Evolutionary conservation across 30 jellyfish, hydroid and myxozoan genomes (phyloP).

Genomic region (Phacellophora camtschatica): DNA sequence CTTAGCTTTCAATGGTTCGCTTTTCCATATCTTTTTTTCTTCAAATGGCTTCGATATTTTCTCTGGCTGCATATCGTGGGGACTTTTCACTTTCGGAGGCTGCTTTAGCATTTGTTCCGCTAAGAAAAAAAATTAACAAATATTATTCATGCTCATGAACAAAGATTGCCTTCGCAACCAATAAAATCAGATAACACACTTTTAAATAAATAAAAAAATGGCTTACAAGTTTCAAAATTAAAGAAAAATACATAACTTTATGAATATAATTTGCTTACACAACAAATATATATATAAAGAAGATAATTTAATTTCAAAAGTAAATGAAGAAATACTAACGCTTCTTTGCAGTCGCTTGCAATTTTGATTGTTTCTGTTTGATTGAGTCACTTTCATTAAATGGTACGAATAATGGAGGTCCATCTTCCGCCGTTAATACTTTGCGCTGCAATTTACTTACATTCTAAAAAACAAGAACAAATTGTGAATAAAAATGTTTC

Average conservation of each 20-base stretch:
- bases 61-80: neutral
- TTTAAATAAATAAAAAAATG: too few relatives aligned
- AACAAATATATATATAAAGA: too few relatives aligned
- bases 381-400: constrained; percentile 51
- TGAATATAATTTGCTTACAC: too few relatives aligned
- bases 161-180: too few relatives aligned
- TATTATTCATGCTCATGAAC: too few relatives aligned
- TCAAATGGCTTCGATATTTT: constrained; percentile 32
- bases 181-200: too few relatives aligned
- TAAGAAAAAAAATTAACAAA: neutral
- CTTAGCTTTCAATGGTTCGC: constrained; percentile 23
- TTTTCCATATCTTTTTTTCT: constrained; percentile 57
- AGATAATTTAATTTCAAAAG: too few relatives aligned
- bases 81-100: neutral
- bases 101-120: neutral
- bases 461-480: constrained; percentile 3
- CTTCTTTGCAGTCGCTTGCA: neutral
- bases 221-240: neutral
- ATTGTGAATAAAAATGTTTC: too few relatives aligned
- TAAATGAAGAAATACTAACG: constrained; percentile 17
- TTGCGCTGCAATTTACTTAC: constrained; percentile 68
- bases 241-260: neutral
- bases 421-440: constrained; percentile 62
- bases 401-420: constrained; percentile 72
- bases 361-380: constrained; percentile 11